These are phyloP conservation scores for Stenodera caucasica DNA, from an alignment of 2,888 invertebrate species.

Conservation along the genomic window DNA sequence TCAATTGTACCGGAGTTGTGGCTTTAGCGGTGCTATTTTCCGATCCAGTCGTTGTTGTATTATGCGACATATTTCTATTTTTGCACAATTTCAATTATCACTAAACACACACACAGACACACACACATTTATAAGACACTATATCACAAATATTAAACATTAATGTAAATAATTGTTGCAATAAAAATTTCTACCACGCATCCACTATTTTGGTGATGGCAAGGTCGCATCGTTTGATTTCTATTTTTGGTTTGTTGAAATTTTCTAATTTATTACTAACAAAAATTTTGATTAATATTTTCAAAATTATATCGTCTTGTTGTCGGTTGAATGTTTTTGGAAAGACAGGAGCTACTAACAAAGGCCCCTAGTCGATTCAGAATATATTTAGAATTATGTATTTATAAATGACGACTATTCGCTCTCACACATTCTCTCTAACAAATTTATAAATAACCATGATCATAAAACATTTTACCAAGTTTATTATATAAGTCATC, in stretches of 20 bases:
- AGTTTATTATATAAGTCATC: constrained; percentile 1
- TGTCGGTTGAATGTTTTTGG: neutral
- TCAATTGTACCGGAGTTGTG: constrained; percentile 33
- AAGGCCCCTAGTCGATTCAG: neutral
- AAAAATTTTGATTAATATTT: too few relatives aligned
- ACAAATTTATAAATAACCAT: neutral
- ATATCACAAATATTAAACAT: too few relatives aligned
- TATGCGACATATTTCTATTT: constrained; percentile 40
- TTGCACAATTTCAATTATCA: neutral
- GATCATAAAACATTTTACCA: neutral
- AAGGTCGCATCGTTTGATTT: constrained; percentile 42
- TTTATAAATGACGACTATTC: constrained; percentile 1
- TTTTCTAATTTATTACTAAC: too few relatives aligned
- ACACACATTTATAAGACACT: constrained; percentile 1
- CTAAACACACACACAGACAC: constrained; percentile 19
- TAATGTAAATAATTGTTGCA: constrained; percentile 31
- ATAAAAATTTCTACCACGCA: constrained; percentile 48
- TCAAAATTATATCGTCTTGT: neutral
- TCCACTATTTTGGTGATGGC: constrained; percentile 48
- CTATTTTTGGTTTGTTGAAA: neutral
- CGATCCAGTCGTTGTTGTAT: neutral
- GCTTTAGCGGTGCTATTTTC: neutral
- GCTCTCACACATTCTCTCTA: neutral
- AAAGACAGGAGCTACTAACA: neutral
- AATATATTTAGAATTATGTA: neutral